These are phyloP conservation scores for Hirudinaria manillensis DNA, from an alignment of 2,888 invertebrate species.

Conservation along the genomic window DNA sequence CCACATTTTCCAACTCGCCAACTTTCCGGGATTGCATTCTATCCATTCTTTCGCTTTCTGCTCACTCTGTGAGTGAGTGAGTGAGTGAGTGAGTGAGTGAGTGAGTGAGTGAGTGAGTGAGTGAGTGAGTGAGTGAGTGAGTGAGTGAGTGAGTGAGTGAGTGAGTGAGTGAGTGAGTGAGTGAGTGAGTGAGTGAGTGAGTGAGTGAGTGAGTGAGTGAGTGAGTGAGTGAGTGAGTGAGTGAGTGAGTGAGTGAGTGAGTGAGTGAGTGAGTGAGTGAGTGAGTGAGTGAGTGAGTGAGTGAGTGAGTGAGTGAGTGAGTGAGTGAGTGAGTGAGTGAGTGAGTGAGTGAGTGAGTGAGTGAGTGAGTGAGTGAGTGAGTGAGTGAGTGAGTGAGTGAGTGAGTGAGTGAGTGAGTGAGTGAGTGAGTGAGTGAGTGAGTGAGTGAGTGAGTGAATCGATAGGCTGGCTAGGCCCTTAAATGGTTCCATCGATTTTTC, in stretches of 20 bases:
- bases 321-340: background rate
- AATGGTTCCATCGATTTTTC: no score
- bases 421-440: background rate
- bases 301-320: background rate
- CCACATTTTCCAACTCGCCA: no score
- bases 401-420: background rate
- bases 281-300: background rate
- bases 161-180: background rate
- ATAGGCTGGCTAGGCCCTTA: background rate
- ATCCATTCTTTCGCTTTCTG: no score
- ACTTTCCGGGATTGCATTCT: no score
- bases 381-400: background rate
- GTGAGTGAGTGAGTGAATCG: background rate
- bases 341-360: background rate
- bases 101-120: background rate
- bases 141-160: background rate
- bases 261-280: background rate
- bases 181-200: background rate
- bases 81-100: background rate
- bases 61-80: no score
- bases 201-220: background rate
- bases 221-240: background rate
- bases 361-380: background rate
- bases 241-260: background rate
- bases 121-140: background rate